phyloP scores from a whole-genome alignment of 53 echinoderm and acorn worm genomes.

The Apostichopus leukothele region DNA sequence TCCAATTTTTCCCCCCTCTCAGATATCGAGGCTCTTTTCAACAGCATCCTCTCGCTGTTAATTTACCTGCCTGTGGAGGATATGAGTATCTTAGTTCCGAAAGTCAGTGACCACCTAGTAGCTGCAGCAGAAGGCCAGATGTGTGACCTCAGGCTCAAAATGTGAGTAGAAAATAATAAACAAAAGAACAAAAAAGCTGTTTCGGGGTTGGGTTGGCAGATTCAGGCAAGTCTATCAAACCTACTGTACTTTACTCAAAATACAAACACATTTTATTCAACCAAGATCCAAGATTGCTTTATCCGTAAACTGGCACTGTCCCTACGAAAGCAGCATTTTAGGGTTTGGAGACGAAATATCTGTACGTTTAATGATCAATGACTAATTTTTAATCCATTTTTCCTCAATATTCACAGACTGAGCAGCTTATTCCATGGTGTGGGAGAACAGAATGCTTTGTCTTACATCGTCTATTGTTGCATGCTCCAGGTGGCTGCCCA shows the following conservation, averaged over 20 bases:
- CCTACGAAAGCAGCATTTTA: no score
- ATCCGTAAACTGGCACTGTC: no score
- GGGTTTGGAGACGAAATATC: no score
- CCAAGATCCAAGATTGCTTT: background rate
- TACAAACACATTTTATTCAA: no score
- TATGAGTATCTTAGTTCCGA: slow-evolving; percentile 66
- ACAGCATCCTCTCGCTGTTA: slow-evolving; percentile 88
- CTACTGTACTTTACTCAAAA: no score
- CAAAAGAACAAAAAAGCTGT: no score
- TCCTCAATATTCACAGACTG: slow-evolving; percentile 55
- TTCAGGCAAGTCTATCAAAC: no score
- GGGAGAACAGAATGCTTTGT: slow-evolving; percentile 68
- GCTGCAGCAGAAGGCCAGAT: slow-evolving; percentile 62
- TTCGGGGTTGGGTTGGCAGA: no score
- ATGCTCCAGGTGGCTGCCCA: slow-evolving; percentile 86
- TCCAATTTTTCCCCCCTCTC: background rate
- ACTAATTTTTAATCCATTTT: no score
- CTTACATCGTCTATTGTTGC: slow-evolving; percentile 75
- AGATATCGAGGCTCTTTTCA: slow-evolving; percentile 89
- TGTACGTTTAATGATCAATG: no score
- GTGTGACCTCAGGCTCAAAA: slow-evolving; percentile 65
- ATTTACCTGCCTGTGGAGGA: slow-evolving; percentile 76
- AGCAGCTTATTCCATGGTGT: slow-evolving; percentile 92
- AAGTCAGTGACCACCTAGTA: slow-evolving; percentile 74
- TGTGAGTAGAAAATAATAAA: slow-evolving; percentile 52